Percentiles rank a stretch among this genome's conserved stretches.
Conservation (phyloP, 2,888 invertebrate species). For the Ochlodes sylvanus region DNA sequence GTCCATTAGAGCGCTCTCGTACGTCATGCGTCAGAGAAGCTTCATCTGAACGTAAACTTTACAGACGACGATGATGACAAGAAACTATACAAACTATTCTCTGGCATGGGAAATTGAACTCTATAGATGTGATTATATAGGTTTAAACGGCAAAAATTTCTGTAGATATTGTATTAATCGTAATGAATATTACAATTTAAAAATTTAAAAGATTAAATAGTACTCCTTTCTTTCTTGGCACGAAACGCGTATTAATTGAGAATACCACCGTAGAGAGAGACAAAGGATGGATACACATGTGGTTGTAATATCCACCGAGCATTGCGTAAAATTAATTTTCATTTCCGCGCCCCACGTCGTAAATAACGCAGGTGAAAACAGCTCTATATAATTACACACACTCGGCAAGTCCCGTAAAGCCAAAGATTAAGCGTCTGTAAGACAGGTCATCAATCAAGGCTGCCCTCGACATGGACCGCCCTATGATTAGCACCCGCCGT, state of each 20-base stretch:
- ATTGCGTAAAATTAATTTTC: background rate
- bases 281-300: too few species aligned
- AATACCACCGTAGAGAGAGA: too few species aligned
- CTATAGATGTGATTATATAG: background rate
- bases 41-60: slow-evolving; percentile 3
- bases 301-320: background rate
- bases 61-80: background rate
- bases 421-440: slow-evolving; percentile 60
- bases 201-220: too few species aligned
- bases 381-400: slow-evolving; percentile 23
- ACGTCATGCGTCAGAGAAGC: slow-evolving; percentile 6
- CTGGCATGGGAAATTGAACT: background rate
- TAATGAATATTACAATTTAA: too few species aligned
- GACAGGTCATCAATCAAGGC: slow-evolving; percentile 74
- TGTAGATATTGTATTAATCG: too few species aligned
- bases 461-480: slow-evolving; percentile 65
- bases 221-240: too few species aligned
- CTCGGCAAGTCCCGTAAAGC: slow-evolving; percentile 27
- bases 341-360: background rate
- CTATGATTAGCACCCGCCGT: slow-evolving; percentile 70
- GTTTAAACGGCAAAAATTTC: too few species aligned
- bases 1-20: slow-evolving; percentile 13
- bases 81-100: slow-evolving; percentile 2
- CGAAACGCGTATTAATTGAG: too few species aligned
- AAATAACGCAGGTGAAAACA: slow-evolving; percentile 13